phyloP scores from a whole-genome alignment of 2,888 invertebrate species.

The Cantharis lateralis region DNA sequence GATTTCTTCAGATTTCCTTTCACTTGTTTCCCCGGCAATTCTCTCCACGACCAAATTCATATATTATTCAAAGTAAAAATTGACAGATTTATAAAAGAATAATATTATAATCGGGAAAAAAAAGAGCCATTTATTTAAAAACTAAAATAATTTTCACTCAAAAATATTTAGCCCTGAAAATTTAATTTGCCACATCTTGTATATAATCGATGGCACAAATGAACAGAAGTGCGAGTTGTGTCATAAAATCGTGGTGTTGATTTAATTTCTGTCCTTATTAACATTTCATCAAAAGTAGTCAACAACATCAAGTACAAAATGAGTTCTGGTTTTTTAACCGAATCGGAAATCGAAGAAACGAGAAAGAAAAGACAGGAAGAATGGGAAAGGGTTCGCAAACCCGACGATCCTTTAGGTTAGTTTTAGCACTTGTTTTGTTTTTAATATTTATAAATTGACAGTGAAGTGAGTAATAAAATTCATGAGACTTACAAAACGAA shows the following conservation, averaged over 20 bases:
- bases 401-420: slow-evolving; percentile 86
- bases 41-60: too few relatives aligned
- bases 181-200: not conserved
- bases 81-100: too few relatives aligned
- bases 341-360: slow-evolving; percentile 82
- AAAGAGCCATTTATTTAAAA: too few relatives aligned
- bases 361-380: slow-evolving; percentile 86
- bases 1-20: too few relatives aligned
- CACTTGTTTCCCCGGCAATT: too few relatives aligned
- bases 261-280: not conserved
- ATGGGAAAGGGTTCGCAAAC: slow-evolving; percentile 93
- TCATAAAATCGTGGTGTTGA: not conserved
- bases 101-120: too few relatives aligned
- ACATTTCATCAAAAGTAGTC: not conserved
- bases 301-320: slow-evolving; percentile 58
- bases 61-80: too few relatives aligned
- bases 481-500: not conserved
- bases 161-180: too few relatives aligned
- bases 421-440: not conserved
- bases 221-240: not conserved
- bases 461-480: not conserved
- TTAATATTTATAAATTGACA: not conserved
- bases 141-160: too few relatives aligned
- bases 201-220: not conserved
- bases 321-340: slow-evolving; percentile 93